Evolutionary conservation across 2,888 invertebrate species (phyloP), one percentile per base, ranked within the genome.

Genomic region (Sympetrum striolatum): DNA sequence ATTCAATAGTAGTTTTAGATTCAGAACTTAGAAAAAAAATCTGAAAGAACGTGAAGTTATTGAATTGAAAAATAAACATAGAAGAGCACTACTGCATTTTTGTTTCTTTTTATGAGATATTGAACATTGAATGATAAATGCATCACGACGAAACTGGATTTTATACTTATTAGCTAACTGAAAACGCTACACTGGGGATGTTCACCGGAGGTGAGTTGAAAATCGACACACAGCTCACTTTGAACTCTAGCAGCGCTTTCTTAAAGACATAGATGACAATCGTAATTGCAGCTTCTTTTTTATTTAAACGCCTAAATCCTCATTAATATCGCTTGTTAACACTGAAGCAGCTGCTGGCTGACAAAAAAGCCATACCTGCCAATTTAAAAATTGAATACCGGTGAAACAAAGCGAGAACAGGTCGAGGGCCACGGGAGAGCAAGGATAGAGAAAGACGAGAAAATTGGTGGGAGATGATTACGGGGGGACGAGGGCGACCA

Each of bases 331-430:
- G 37, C 86, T 64, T 64, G 86, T 86, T 86, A 86, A 86, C 86
- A 86, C 86, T 58, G n/a, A 18, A 64, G 60, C 86, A 60, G 86
- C 86, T 60, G 86, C 60, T 60, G 64, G n/a, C 4, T 37, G 22
- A 37, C 39, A 82, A 82, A 82, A 58, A 82, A 37, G 80, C 25
- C 37, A 31, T 86, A 86, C 86, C 60, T 37, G 25, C 86, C 86
- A 86, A 86, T 86, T 86, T 86, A 86, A 86, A 86, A 86, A 86
- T 86, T 86, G 86, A 86, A 86, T 60, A 60, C 60, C 86, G 35
- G 86, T 64, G 64, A 86, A 60, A 64, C 86, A 60, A 37, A 18
- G 58, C 82, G 18, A 60, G 37, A 60, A 86, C 86, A 86, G 60
- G 86, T 86, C 35, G 60, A 37, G n/a, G 86, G 12, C 31, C 35